Conservation (phyloP, 2,888 invertebrate species). For the Ectemnius continuus region DNA sequence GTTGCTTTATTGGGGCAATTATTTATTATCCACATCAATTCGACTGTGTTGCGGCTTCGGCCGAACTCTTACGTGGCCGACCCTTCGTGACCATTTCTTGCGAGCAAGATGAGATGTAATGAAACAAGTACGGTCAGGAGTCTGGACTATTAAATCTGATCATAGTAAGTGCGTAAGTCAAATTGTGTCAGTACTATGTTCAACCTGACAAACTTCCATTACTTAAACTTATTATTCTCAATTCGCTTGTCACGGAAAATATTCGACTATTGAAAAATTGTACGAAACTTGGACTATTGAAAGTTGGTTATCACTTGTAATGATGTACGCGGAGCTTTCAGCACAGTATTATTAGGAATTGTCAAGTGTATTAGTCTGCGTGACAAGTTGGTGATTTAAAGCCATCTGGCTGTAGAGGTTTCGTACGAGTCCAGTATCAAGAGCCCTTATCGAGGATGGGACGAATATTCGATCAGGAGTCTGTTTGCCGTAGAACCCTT, state of each 20-base stretch:
- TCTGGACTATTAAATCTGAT: background rate
- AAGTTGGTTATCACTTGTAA: background rate
- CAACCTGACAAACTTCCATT: too few species aligned
- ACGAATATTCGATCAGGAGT: background rate
- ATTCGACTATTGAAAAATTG: too few species aligned
- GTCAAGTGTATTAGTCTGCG: too few species aligned
- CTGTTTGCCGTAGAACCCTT: background rate
- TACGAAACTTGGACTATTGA: too few species aligned
- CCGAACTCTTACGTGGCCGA: slow-evolving; percentile 37
- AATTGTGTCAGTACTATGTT: too few species aligned
- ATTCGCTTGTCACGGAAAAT: too few species aligned
- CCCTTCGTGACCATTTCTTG: slow-evolving; percentile 36
- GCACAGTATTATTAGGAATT: background rate
- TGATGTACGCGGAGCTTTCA: slow-evolving; percentile 8
- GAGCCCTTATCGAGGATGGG: slow-evolving; percentile 1
- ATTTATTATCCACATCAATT: slow-evolving; percentile 55
- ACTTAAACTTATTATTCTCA: too few species aligned
- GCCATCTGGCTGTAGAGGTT: background rate
- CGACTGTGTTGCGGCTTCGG: slow-evolving; percentile 18
- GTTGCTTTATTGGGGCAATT: slow-evolving; percentile 68
- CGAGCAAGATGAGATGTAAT: slow-evolving; percentile 42
- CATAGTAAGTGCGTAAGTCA: too few species aligned
- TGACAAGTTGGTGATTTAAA: too few species aligned
- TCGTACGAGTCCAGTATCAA: background rate
- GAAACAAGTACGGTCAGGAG: slow-evolving; percentile 32